phyloP scores from a whole-genome alignment of 2,113 vertebrate species.

The Damaliscus lunatus region DNA sequence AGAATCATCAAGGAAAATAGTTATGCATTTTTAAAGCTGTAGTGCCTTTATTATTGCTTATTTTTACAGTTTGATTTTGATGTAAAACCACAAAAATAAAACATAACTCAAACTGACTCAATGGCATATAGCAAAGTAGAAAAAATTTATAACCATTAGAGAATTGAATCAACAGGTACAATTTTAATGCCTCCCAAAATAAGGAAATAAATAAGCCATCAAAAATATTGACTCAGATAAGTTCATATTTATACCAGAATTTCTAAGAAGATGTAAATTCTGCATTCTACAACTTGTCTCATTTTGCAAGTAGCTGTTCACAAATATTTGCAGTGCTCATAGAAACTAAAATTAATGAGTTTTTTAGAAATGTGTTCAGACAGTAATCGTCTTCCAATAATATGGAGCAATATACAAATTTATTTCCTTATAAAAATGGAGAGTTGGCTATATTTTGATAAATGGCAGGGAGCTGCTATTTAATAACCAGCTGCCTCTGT shows the following conservation, averaged over 20 bases:
- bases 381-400: not conserved
- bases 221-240: not conserved
- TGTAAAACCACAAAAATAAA: not conserved
- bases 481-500: not conserved
- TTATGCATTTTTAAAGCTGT: not conserved
- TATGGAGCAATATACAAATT: not conserved
- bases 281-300: not conserved
- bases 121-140: not conserved
- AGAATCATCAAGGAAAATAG: not conserved
- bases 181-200: not conserved
- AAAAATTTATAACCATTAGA: not conserved
- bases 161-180: not conserved
- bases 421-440: not conserved
- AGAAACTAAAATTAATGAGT: not conserved
- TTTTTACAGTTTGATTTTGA: conserved; percentile 9
- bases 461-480: not conserved
- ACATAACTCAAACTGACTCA: not conserved
- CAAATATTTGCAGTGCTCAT: not conserved
- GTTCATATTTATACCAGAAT: not conserved
- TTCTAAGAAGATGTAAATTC: not conserved
- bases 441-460: not conserved
- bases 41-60: not conserved
- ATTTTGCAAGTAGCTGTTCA: not conserved
- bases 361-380: not conserved
- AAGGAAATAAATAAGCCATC: not conserved